phyloP scores from a whole-genome alignment of 1,140 invertebrate genomes.

The Oryctes rhinoceros region DNA sequence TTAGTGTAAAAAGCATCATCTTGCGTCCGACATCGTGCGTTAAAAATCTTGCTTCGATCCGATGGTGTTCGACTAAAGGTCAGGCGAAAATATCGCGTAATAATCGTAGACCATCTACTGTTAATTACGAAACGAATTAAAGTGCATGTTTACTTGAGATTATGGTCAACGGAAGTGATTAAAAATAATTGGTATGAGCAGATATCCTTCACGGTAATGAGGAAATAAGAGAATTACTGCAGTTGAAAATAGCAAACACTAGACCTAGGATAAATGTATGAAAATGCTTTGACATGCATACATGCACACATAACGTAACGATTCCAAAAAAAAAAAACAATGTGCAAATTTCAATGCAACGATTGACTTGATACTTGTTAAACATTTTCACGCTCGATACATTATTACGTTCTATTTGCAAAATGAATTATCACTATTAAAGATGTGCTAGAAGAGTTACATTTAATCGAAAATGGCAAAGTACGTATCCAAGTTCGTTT shows the following conservation, averaged over 20 bases:
- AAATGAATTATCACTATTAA: too few species aligned
- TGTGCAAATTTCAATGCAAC: too few species aligned
- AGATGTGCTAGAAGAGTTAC: too few species aligned
- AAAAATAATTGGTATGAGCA: not conserved
- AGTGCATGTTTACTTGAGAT: not conserved
- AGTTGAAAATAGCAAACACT: not conserved
- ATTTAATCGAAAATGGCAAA: too few species aligned
- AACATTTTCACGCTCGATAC: too few species aligned
- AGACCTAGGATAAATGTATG: not conserved
- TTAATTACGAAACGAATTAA: not conserved
- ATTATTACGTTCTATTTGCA: too few species aligned
- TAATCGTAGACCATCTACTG: not conserved
- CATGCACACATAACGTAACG: too few species aligned
- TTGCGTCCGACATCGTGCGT: not conserved
- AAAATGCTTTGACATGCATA: too few species aligned
- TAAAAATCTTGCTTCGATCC: not conserved
- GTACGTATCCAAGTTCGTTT: too few species aligned
- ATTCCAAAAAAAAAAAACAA: too few species aligned
- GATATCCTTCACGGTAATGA: not conserved
- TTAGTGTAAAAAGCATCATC: too few species aligned
- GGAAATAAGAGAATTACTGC: not conserved
- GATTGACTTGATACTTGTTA: too few species aligned
- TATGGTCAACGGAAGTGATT: not conserved
- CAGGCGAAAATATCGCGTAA: not conserved
- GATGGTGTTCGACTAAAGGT: not conserved